Evolutionary conservation across 2,888 invertebrate genomes (phyloP), one percentile per base, ranked within the genome.

Genomic region (Trileptium ribeirensis): DNA sequence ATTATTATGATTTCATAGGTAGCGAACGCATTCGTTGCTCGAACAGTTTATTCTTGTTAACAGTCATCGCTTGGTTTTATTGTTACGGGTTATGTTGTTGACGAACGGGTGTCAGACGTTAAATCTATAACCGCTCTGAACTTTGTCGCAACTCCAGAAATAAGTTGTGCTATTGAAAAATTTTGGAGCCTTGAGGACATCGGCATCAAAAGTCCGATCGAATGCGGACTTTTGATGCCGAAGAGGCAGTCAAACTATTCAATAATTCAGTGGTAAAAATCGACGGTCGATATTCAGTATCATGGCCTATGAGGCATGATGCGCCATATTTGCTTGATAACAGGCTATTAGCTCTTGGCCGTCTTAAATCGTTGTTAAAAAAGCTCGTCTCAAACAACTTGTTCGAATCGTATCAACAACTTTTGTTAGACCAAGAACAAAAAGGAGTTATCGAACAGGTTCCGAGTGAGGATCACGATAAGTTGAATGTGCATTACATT

Each of bases 401-500:
- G 15, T 79, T 83, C 24, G 19, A 33, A 29, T 77, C 81, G 37
- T 83, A 83, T 38, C 36, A 80, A 31, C 33, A 70, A 24, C 38
- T 82, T 38, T 67, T 83, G 67, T 24, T 15, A 0, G 81, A 82
- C 1, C 79, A 82, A 40, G 67, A 70, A 36, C n/a, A 81, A 0
- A 67, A 75, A 8, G 81, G 67, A 0, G 81, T 82, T 64, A 79
- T 83, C 40, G 82, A 82, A 67, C 67, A 78, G 34, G 79, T 78
- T n/a, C 51, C 39, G 29, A 3, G 19, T 33, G 77, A 29, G 67
- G 38, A 29, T 39, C 40, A n/a, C 38, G 3, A 34, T 15, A 39
- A 51, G 51, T 51, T 24, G 36, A 33, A 33, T 19, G 81, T 36
- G 31, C 84, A 84, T 64, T 84, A 83, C 67, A 33, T 83, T 3